Evolutionary conservation across 2,888 invertebrate genomes (phyloP).

Genomic region (Neoscelio sp.): DNA sequence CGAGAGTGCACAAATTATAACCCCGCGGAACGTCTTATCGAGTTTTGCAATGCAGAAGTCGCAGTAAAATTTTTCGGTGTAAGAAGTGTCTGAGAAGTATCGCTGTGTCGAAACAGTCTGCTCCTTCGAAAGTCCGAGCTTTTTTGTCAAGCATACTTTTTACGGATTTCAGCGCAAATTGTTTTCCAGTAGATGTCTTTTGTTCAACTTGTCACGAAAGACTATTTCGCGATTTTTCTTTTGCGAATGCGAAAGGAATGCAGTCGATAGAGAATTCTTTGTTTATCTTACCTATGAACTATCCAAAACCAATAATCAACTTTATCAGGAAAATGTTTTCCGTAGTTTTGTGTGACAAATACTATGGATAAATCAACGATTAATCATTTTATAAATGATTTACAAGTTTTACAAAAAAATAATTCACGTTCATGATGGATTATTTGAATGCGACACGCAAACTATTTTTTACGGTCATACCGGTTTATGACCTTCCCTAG

Average conservation of each 20-base stretch:
- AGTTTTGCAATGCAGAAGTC: not conserved
- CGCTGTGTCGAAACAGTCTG: not conserved
- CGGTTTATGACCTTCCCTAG: conserved; percentile 7
- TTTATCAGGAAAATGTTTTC: not conserved
- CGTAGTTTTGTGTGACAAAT: not conserved
- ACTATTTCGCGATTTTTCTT: conserved; percentile 9
- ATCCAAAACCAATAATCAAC: not conserved
- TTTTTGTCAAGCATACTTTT: conserved; percentile 9
- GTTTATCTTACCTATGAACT: conserved; percentile 16
- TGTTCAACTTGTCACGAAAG: conserved; percentile 17
- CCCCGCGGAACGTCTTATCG: not conserved
- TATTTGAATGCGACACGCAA: conserved; percentile 18
- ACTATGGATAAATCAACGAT: conserved; percentile 10
- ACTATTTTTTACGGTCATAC: conserved; percentile 7
- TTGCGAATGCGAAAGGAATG: conserved; percentile 18
- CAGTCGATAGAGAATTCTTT: conserved; percentile 19
- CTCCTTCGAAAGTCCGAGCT: not conserved
- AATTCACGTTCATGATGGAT: not conserved
- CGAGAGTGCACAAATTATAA: conserved; percentile 10
- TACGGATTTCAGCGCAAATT: conserved; percentile 30
- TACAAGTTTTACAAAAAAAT: not conserved
- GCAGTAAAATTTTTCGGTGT: not conserved
- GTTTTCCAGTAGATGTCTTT: conserved; percentile 22
- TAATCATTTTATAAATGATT: not conserved
- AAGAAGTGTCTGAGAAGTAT: not conserved